Percentiles rank a stretch among this genome's conserved stretches.
Evolutionary conservation across 2,113 vertebrate genomes (phyloP).

Genomic region (Polyodon spathula): DNA sequence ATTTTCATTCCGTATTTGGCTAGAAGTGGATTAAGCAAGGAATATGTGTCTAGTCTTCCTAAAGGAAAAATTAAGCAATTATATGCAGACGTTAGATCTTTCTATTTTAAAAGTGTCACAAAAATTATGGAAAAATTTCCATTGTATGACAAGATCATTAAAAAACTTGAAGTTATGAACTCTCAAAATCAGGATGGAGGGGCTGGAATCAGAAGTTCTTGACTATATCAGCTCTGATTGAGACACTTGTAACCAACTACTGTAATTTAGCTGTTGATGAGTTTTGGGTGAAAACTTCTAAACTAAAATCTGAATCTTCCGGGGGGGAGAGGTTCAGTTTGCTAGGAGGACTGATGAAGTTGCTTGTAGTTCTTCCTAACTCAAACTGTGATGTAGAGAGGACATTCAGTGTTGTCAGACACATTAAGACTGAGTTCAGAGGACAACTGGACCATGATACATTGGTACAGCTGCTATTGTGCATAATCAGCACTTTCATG

Average conservation of each 20-base stretch:
- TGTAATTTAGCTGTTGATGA: not conserved
- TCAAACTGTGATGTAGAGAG: slow-evolving; percentile 25
- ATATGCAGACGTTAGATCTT: slow-evolving; percentile 23
- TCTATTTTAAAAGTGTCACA: slow-evolving; percentile 24
- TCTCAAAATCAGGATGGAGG: slow-evolving; percentile 12
- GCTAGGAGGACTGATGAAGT: slow-evolving; percentile 15
- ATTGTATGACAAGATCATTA: slow-evolving; percentile 28
- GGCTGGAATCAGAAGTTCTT: not conserved
- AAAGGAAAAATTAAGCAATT: slow-evolving; percentile 20
- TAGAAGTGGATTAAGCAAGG: slow-evolving; percentile 21
- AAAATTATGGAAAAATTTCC: slow-evolving; percentile 27
- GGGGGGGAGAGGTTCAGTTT: not conserved
- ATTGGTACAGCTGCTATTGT: not conserved
- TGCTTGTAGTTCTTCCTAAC: slow-evolving; percentile 24
- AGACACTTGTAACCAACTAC: not conserved
- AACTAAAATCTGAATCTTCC: not conserved
- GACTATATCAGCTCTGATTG: not conserved
- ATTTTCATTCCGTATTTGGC: slow-evolving; percentile 17
- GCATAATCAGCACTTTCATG: not conserved
- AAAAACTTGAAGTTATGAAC: slow-evolving; percentile 26
- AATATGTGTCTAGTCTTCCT: slow-evolving; percentile 15
- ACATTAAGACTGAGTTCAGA: slow-evolving; percentile 25
- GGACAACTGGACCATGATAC: slow-evolving; percentile 9
- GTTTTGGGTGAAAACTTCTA: not conserved
- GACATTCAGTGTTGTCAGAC: slow-evolving; percentile 23